These are phyloP conservation scores for Tetraneura akinire DNA, from an alignment of 1,140 invertebrate species.

Conservation along the genomic window DNA sequence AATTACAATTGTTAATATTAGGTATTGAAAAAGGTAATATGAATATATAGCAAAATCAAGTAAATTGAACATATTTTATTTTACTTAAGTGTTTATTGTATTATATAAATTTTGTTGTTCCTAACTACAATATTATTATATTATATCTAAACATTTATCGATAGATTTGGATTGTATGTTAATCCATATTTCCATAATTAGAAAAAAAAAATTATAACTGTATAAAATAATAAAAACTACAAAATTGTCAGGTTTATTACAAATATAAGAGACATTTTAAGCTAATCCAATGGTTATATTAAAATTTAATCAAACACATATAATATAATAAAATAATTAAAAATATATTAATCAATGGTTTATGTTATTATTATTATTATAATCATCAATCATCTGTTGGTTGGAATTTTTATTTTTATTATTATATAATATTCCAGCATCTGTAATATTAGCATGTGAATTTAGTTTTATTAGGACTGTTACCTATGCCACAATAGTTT, in stretches of 20 bases:
- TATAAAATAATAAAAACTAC: conserved; percentile 37
- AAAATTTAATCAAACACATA: conserved; percentile 18
- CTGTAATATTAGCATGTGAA: conserved; percentile 1
- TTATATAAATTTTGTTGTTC: conserved; percentile 32
- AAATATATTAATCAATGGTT: conserved; percentile 9
- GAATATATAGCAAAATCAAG: neutral
- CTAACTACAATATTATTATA: conserved; percentile 34
- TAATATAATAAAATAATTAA: conserved; percentile 33
- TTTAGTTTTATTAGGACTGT: conserved; percentile 4
- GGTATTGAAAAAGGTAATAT: neutral
- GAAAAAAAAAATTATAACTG: conserved; percentile 34
- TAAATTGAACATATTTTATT: conserved; percentile 28
- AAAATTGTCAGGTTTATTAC: conserved; percentile 30
- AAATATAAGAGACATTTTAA: conserved; percentile 37
- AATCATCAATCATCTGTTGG: conserved; percentile 16
- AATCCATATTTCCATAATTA: conserved; percentile 12
- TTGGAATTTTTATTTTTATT: neutral
- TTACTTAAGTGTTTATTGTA: conserved; percentile 20
- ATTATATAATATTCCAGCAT: conserved; percentile 25
- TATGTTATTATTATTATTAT: conserved; percentile 24
- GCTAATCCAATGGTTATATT: neutral
- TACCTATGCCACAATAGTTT: conserved; percentile 39
- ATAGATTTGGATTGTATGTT: neutral
- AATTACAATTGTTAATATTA: neutral
- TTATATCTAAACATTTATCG: conserved; percentile 9